These are phyloP conservation scores for Heliconius cydno DNA, from an alignment of 2,888 invertebrate genomes.

Conservation along the genomic window DNA sequence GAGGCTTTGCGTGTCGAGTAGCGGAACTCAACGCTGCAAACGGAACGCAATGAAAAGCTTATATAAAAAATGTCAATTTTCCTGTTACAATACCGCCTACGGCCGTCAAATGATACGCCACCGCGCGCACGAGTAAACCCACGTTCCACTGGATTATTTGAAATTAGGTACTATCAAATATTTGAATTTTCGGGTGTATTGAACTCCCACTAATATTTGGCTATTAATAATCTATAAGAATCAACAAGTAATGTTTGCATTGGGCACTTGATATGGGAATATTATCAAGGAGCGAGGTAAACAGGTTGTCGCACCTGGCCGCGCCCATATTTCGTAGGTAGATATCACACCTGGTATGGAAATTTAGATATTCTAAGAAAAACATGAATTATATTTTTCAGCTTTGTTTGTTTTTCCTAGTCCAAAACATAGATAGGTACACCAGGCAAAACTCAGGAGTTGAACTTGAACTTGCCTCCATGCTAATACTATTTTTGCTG, in stretches of 20 bases:
- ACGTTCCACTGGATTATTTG: slow-evolving; percentile 33
- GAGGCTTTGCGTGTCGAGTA: too few relatives aligned
- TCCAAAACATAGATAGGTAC: background rate
- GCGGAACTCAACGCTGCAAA: too few relatives aligned
- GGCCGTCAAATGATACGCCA: slow-evolving; percentile 19
- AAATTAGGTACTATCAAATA: slow-evolving; percentile 55
- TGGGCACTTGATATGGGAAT: slow-evolving; percentile 77
- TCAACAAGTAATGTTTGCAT: slow-evolving; percentile 73
- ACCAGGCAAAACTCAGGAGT: background rate
- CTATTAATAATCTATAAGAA: slow-evolving; percentile 71
- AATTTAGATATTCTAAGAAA: background rate
- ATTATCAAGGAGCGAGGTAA: slow-evolving; percentile 61
- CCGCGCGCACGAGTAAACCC: slow-evolving; percentile 23
- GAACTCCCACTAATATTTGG: slow-evolving; percentile 66
- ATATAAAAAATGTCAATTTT: background rate
- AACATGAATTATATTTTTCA: background rate
- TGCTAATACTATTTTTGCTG: background rate
- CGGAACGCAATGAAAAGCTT: too few relatives aligned
- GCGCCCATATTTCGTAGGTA: slow-evolving; percentile 39
- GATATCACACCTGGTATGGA: slow-evolving; percentile 38
- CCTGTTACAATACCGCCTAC: background rate
- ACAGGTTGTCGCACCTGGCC: slow-evolving; percentile 64
- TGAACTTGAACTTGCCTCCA: background rate
- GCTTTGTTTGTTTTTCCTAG: background rate
- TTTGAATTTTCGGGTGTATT: slow-evolving; percentile 68